phyloP scores from a whole-genome alignment of 2,113 vertebrate species.

The Thryonomys swinderianus region DNA sequence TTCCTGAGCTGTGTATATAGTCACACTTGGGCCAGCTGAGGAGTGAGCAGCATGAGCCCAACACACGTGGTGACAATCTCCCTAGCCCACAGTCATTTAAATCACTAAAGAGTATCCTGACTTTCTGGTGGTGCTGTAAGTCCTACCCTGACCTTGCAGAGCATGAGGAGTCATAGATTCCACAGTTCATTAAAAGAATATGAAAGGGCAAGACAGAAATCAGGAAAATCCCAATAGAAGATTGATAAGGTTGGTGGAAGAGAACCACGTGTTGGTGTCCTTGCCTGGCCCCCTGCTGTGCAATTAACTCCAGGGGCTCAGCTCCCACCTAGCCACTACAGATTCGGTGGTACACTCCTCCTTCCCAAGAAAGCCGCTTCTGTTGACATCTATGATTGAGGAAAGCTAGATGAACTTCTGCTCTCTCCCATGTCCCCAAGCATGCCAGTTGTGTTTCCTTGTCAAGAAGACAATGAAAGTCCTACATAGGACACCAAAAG shows the following conservation, averaged over 20 bases:
- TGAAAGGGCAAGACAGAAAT: not conserved
- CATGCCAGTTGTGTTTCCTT: not conserved
- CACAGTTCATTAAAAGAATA: not conserved
- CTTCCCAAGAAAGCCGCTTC: not conserved
- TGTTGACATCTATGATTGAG: not conserved
- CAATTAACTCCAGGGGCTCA: not conserved
- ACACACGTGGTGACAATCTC: not conserved
- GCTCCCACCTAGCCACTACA: rapidly evolving
- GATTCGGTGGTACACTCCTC: not conserved
- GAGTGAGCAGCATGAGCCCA: not conserved
- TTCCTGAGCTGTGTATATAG: not conserved
- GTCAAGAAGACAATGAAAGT: not conserved
- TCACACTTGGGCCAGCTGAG: not conserved
- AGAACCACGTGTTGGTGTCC: not conserved
- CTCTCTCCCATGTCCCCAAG: not conserved
- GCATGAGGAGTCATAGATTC: not conserved
- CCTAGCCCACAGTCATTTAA: not conserved
- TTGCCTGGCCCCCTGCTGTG: not conserved
- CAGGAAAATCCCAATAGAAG: not conserved
- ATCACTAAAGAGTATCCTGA: not conserved
- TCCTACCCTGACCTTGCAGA: not conserved
- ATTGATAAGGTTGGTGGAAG: not conserved
- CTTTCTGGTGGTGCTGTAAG: not conserved
- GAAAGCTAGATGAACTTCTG: not conserved
- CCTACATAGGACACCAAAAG: not conserved